These are phyloP conservation scores for Nymphalis c-album DNA, from an alignment of 2,888 invertebrate species.

Conservation along the genomic window DNA sequence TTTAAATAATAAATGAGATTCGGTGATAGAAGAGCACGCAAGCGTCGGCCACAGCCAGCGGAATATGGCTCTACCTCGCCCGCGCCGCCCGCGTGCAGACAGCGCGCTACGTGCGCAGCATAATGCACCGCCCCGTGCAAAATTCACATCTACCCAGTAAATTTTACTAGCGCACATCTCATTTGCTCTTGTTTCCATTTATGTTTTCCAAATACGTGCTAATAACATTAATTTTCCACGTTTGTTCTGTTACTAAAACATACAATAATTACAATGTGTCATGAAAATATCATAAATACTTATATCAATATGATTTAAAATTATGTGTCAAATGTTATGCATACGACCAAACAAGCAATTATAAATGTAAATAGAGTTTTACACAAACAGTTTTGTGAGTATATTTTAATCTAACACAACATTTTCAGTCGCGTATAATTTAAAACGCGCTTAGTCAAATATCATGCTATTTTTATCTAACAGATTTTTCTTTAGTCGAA, in stretches of 20 bases:
- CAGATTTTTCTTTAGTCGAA: no score
- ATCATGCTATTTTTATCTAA: no score
- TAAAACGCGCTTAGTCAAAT: no score
- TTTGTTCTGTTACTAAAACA: background rate
- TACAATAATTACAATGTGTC: background rate
- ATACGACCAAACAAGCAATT: no score
- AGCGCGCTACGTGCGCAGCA: constrained; percentile 74
- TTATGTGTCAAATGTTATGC: no score
- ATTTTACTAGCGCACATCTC: constrained; percentile 76
- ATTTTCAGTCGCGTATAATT: no score
- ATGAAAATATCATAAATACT: no score
- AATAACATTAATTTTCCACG: constrained; percentile 40
- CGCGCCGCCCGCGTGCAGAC: constrained; percentile 51
- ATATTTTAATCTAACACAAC: no score
- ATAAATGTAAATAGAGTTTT: no score
- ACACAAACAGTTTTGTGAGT: no score
- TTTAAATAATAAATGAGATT: constrained; percentile 75
- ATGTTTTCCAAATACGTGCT: constrained; percentile 56
- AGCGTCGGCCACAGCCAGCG: constrained; percentile 52
- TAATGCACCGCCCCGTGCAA: constrained; percentile 75
- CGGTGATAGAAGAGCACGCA: constrained; percentile 64
- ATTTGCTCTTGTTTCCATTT: constrained; percentile 71
- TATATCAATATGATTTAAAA: no score
- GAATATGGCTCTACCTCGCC: constrained; percentile 50
- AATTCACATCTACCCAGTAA: constrained; percentile 77